These are phyloP conservation scores for Diplodus sargus DNA, from an alignment of 2,797 vertebrate genomes.

Conservation along the genomic window DNA sequence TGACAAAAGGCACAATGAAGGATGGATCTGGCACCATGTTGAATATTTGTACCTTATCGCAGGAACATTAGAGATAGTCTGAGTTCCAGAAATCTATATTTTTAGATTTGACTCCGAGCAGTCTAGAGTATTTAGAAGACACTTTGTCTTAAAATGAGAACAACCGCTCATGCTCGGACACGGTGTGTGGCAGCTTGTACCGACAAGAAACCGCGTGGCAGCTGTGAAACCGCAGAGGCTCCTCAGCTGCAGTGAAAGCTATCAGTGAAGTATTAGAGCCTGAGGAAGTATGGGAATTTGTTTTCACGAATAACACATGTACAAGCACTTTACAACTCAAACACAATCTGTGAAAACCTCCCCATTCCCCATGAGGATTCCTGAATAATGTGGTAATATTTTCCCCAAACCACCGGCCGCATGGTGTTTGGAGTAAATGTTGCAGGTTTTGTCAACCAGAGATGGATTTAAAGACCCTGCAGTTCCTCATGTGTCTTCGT, in stretches of 20 bases:
- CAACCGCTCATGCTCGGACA: conserved; percentile 27
- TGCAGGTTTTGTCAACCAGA: not conserved
- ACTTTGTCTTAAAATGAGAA: conserved; percentile 24
- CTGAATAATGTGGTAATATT: conserved; percentile 9
- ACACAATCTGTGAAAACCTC: not conserved
- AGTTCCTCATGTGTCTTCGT: not conserved
- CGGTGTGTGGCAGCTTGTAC: conserved; percentile 21
- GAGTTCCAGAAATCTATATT: conserved; percentile 34
- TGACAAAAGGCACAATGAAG: conserved; percentile 9
- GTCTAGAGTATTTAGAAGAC: conserved; percentile 21
- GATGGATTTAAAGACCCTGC: not conserved
- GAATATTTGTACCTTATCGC: conserved; percentile 17
- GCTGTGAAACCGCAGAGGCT: conserved; percentile 27
- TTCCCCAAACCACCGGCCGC: not conserved
- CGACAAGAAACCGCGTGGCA: conserved; percentile 21
- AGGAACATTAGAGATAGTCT: not conserved
- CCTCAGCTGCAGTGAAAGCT: conserved; percentile 17
- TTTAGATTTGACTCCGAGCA: conserved; percentile 27
- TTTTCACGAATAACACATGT: conserved; percentile 1
- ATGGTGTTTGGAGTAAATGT: conserved; percentile 11
- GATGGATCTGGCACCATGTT: not conserved
- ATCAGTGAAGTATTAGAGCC: conserved; percentile 5
- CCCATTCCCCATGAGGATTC: not conserved
- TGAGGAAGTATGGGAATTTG: not conserved
- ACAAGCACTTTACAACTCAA: not conserved